Percentiles rank a stretch among this genome's conserved stretches.
Evolutionary conservation across 2,113 vertebrate genomes (phyloP).

Genomic region (Casuarius casuarius): DNA sequence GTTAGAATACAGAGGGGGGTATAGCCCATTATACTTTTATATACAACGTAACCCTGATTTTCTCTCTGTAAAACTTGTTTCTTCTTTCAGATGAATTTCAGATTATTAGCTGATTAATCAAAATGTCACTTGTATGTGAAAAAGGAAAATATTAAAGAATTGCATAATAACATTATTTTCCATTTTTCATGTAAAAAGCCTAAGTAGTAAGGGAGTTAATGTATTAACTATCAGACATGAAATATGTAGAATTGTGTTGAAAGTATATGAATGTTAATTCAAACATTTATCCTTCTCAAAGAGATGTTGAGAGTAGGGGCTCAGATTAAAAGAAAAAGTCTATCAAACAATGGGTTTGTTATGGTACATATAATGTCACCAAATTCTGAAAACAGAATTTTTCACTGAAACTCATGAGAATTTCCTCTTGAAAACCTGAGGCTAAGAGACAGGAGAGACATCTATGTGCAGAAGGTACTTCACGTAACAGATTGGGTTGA

Average conservation of each 20-base stretch:
- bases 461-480: not conserved
- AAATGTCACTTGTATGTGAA: not conserved
- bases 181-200: not conserved
- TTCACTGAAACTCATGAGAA: not conserved
- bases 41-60: not conserved
- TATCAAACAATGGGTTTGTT: not conserved
- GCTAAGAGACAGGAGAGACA: not conserved
- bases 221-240: not conserved
- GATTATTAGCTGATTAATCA: not conserved
- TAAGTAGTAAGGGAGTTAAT: not conserved
- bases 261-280: not conserved
- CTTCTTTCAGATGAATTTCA: not conserved
- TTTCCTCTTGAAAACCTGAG: not conserved
- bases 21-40: not conserved
- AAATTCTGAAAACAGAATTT: not conserved
- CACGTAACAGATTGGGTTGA: not conserved
- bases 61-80: not conserved
- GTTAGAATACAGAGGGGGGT: not conserved
- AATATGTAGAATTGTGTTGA: not conserved
- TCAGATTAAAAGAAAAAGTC: not conserved
- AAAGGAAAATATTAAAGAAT: not conserved
- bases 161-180: not conserved
- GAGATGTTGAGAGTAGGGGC: not conserved
- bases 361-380: not conserved
- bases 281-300: not conserved